A percentile compares a stretch with the other conserved stretches of the same genome.
These are phyloP conservation scores for Agrotis puta DNA, from an alignment of 2,888 invertebrate genomes.

Conservation along the genomic window DNA sequence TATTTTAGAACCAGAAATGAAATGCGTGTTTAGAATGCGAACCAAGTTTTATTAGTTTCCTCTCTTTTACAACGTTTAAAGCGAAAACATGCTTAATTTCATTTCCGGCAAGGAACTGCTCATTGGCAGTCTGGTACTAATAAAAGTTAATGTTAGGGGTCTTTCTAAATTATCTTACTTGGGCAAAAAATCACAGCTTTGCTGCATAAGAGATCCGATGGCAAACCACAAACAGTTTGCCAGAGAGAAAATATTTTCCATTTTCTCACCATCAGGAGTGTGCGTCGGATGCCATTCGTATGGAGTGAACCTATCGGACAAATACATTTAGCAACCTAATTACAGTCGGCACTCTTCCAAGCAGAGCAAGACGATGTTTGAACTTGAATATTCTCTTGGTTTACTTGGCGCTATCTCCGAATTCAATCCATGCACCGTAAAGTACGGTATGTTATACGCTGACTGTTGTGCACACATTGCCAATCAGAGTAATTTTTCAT, in stretches of 20 bases:
- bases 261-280: constrained; percentile 95
- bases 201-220: constrained; percentile 98
- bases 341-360: constrained; percentile 45
- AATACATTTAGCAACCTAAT: constrained; percentile 66
- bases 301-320: constrained; percentile 95
- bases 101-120: constrained; percentile 65
- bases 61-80: constrained; percentile 45
- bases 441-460: constrained; percentile 9
- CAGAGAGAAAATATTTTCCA: constrained; percentile 98
- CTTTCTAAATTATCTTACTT: constrained; percentile 92
- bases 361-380: constrained; percentile 23
- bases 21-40: constrained; percentile 59
- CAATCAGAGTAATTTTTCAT: constrained; percentile 19
- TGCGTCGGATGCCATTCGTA: constrained; percentile 98
- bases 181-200: constrained; percentile 98
- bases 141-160: constrained; percentile 64
- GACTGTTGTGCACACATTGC: constrained; percentile 19
- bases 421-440: constrained; percentile 22
- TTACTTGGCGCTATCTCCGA: constrained; percentile 43
- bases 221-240: constrained; percentile 99
- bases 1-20: constrained; percentile 74
- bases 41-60: constrained; percentile 50
- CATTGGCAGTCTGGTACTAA: constrained; percentile 67
- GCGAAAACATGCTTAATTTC: constrained; percentile 62
- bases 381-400: constrained; percentile 23